Evolutionary conservation across 2,113 vertebrate species (phyloP), one percentile per base, ranked within the genome.

Genomic region (Sisor rabdophorus): DNA sequence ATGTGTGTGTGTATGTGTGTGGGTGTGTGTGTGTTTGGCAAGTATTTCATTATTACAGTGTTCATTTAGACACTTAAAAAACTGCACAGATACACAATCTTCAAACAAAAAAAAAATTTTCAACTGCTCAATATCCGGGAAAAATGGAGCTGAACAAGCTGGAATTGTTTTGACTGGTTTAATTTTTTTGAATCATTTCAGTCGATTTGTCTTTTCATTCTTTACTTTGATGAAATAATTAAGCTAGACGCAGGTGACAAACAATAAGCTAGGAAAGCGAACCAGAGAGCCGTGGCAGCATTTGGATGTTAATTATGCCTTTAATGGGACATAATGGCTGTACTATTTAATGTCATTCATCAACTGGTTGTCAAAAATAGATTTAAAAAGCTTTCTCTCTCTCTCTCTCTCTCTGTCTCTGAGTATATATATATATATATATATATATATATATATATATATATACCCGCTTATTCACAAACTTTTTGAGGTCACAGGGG

Each of bases 271-370:
- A 58, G 36, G 71, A 74, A 5, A 36, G 40, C 26, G n/a, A 55
- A 71, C 56, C 40, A 60, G 71, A 55, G 72, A 55, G 69, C 40
- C 9, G 19, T 74, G 40, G 58, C 26, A 52, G 20, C 36, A 32
- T 59, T 68, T 74, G 11, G 63, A 50, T 55, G 63, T 72, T 76
- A 61, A 71, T 76, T 72, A 71, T 40, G 59, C 55, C 79, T 76
- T 70, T 26, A 52, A 56, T 67, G 68, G 32, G 53, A 76, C 68
- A 72, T 76, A 59, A 76, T 64, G 47, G 7, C 59, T 76, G 63
- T 20, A 8, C 50, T 71, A 64, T 58, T 80, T 71, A 75, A 75
- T 63, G 68, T 56, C 47, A 73, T 73, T 80, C 54, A 47, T 80
- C 24, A 56, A 22, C 20, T 26, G 36, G 7, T 68, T 60, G 65